These are phyloP conservation scores for Otis tarda DNA, from an alignment of 2,113 vertebrate species.

Conservation along the genomic window DNA sequence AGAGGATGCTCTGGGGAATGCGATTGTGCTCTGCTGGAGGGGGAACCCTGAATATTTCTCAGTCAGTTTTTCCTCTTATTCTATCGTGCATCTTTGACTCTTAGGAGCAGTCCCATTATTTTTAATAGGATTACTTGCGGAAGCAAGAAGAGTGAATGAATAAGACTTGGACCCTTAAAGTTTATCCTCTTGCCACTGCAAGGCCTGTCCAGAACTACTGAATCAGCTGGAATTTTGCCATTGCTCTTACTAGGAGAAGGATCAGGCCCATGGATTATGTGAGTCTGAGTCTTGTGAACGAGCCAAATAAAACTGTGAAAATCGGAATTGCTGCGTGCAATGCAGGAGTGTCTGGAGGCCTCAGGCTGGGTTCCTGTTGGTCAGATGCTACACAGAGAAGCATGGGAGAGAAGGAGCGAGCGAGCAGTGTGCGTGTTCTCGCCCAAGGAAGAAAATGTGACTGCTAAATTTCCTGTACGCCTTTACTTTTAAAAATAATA, in stretches of 20 bases:
- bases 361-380: not conserved
- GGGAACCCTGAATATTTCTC: not conserved
- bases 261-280: not conserved
- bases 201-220: constrained; percentile 50
- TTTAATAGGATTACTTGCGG: constrained; percentile 37
- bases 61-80: not conserved
- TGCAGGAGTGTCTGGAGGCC: not conserved
- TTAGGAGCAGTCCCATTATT: constrained; percentile 9
- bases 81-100: not conserved
- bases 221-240: constrained; percentile 74
- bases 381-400: not conserved
- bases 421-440: not conserved
- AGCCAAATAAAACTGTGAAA: constrained; percentile 25
- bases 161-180: constrained; percentile 66
- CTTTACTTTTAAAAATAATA: not conserved
- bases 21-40: not conserved
- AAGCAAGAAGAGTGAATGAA: constrained; percentile 28
- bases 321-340: not conserved
- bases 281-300: not conserved
- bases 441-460: not conserved
- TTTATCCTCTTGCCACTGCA: constrained; percentile 36
- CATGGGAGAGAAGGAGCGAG: not conserved
- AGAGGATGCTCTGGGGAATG: not conserved
- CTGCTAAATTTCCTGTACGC: not conserved
- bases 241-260: constrained; percentile 70